Conservation (phyloP, 2,113 vertebrate species). For the Cebus imitator region DNA sequence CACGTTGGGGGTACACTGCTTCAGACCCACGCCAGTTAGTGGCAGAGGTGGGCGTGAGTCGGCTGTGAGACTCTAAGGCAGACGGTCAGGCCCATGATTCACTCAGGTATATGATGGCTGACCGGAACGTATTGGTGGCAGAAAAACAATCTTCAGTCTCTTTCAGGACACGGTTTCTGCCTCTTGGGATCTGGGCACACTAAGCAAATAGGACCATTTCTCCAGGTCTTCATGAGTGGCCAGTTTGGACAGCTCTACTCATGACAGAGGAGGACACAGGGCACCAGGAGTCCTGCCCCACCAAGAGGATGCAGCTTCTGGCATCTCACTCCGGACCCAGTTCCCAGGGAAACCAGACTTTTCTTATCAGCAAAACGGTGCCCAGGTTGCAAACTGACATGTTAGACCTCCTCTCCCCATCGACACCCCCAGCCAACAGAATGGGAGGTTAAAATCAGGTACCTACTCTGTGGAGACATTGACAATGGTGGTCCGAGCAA, state of each 20-base stretch:
- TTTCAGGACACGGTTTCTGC: neutral
- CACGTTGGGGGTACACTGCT: rapidly evolving
- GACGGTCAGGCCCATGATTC: neutral
- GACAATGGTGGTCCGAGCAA: slow-evolving; percentile 95
- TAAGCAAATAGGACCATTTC: neutral
- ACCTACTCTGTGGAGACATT: slow-evolving; percentile 95
- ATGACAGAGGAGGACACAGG: neutral
- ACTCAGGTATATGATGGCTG: neutral
- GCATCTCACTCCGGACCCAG: neutral
- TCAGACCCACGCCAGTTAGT: neutral
- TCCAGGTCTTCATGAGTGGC: neutral
- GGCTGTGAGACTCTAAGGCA: neutral
- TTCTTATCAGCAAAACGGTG: neutral
- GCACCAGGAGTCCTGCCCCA: neutral
- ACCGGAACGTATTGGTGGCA: neutral
- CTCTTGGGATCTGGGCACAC: neutral
- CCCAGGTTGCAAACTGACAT: neutral
- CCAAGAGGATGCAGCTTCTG: neutral
- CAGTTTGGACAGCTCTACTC: neutral
- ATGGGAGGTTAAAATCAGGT: neutral
- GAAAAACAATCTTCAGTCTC: neutral
- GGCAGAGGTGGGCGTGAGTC: neutral
- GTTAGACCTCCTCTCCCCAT: neutral
- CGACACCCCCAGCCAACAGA: neutral
- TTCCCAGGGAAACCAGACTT: neutral